Percentiles rank a stretch among this genome's conserved stretches.
Evolutionary conservation across 92 coral and sea anemone genomes (phyloP).

Genomic region (Phymanthus crucifer): DNA sequence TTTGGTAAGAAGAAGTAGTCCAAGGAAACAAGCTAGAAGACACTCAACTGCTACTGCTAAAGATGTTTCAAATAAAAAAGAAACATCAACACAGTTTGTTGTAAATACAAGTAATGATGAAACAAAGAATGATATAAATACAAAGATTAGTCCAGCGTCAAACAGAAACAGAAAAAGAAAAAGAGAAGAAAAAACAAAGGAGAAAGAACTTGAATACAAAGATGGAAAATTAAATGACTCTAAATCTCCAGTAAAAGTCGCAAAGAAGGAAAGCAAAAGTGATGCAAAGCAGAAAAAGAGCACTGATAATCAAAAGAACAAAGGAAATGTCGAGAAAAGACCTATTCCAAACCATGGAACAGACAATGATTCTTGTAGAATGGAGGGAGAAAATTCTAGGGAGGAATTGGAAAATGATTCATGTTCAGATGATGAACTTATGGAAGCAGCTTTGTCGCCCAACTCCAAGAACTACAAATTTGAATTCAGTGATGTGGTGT

Average conservation of each 20-base stretch:
- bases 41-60: not conserved
- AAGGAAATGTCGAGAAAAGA: not conserved
- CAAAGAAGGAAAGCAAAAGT: not conserved
- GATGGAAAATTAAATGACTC: not conserved
- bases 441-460: conserved; percentile 46
- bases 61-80: not conserved
- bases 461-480: conserved; percentile 23
- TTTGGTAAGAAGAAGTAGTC: not conserved
- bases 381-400: not conserved
- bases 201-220: not conserved
- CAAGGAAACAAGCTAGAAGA: not conserved
- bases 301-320: not conserved
- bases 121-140: not conserved
- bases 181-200: not conserved
- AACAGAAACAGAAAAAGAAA: not conserved
- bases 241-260: not conserved
- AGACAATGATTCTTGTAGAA: not conserved
- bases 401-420: conserved; percentile 13
- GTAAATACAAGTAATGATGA: not conserved
- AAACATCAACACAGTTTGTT: not conserved
- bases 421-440: conserved; percentile 54
- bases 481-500: conserved; percentile 64
- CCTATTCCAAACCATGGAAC: not conserved
- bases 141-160: not conserved
- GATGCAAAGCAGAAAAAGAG: no score